Evolutionary conservation across 2,113 vertebrate species (phyloP).

Genomic region (Asarcornis scutulata): DNA sequence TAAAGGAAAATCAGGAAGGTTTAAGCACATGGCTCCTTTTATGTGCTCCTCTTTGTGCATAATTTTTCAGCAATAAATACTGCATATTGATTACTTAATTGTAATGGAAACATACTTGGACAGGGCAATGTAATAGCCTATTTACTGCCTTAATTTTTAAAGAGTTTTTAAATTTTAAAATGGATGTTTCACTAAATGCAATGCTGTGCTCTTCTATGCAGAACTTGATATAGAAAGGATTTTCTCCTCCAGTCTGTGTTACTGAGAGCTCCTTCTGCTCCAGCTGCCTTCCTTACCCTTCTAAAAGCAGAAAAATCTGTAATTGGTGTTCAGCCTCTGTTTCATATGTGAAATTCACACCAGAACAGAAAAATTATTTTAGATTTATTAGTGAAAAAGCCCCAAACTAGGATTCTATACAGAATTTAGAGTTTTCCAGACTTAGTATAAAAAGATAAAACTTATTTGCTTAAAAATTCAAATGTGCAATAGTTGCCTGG

Average conservation of each 20-base stretch:
- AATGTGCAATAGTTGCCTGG: background rate
- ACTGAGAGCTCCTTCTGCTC: slow-evolving; percentile 49
- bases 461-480: background rate
- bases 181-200: slow-evolving; percentile 24
- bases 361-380: background rate
- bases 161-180: slow-evolving; percentile 75
- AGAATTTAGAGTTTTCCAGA: slow-evolving; percentile 31
- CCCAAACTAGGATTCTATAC: background rate
- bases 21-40: background rate
- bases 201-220: slow-evolving; percentile 21
- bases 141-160: slow-evolving; percentile 77
- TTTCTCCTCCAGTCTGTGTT: slow-evolving; percentile 14
- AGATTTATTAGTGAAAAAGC: background rate
- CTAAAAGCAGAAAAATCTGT: slow-evolving; percentile 41
- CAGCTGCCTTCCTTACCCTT: slow-evolving; percentile 8
- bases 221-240: slow-evolving; percentile 4
- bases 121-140: slow-evolving; percentile 54
- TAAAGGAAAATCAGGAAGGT: slow-evolving; percentile 25
- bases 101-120: slow-evolving; percentile 63
- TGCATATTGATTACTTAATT: slow-evolving; percentile 79
- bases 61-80: slow-evolving; percentile 67
- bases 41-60: slow-evolving; percentile 38
- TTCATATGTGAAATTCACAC: slow-evolving; percentile 8
- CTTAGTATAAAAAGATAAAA: background rate
- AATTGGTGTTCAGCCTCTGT: slow-evolving; percentile 24